Conservation (phyloP, 2,113 vertebrate species). For the Rhabdornis inornatus region DNA sequence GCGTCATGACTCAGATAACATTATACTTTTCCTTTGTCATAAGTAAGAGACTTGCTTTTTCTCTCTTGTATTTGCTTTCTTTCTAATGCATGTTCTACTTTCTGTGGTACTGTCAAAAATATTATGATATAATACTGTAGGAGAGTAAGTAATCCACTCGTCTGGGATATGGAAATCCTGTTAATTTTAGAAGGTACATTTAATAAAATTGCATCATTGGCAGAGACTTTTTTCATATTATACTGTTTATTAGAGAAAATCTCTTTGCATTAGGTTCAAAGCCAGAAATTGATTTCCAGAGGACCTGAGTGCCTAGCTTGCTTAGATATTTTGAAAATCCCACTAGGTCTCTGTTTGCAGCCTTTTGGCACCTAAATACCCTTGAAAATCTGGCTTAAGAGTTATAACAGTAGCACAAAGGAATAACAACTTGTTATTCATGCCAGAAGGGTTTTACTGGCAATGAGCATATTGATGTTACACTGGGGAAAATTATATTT, state of each 20-base stretch:
- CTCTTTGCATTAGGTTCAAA: constrained; percentile 32
- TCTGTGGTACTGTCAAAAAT: background rate
- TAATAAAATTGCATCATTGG: background rate
- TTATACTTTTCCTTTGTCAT: background rate
- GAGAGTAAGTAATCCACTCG: background rate
- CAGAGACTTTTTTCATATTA: background rate
- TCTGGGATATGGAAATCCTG: background rate
- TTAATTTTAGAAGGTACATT: background rate
- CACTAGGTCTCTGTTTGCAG: background rate
- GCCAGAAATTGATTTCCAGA: constrained; percentile 17
- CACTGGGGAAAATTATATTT: constrained; percentile 33
- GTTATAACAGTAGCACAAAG: background rate
- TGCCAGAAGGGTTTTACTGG: constrained; percentile 45
- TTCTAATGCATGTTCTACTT: background rate
- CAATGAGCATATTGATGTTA: constrained; percentile 22
- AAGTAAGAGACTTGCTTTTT: background rate
- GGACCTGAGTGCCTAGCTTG: background rate
- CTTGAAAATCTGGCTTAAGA: background rate
- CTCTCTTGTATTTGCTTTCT: background rate
- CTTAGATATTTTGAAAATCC: constrained; percentile 26
- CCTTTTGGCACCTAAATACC: constrained; percentile 5
- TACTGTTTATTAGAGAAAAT: background rate
- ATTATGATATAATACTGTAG: background rate
- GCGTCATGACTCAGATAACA: background rate
- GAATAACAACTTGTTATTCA: constrained; percentile 29